Conservation (phyloP, 2,888 invertebrate species). For the Parasteatoda lunata region DNA sequence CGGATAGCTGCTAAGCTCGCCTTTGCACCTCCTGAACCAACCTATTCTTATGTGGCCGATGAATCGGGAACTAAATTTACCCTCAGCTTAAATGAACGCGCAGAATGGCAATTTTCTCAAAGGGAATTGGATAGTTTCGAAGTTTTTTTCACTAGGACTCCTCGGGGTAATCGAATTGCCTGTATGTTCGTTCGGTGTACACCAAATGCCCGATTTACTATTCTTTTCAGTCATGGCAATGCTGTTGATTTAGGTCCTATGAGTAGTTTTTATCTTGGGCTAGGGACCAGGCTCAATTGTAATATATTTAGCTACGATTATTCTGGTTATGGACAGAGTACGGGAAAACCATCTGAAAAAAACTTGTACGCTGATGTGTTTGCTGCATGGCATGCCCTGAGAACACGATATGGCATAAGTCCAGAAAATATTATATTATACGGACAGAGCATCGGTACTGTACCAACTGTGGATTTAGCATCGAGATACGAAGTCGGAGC, state of each 20-base stretch:
- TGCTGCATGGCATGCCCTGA: constrained; percentile 94
- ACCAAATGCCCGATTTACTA: constrained; percentile 92
- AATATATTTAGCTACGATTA: constrained; percentile 91
- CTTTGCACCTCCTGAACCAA: constrained; percentile 98
- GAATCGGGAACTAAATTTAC: constrained; percentile 83
- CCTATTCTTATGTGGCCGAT: constrained; percentile 93
- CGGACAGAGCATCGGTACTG: constrained; percentile 99
- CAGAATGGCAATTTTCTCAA: constrained; percentile 97
- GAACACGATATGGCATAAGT: constrained; percentile 90
- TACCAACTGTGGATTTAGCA: constrained; percentile 97
- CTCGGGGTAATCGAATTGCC: constrained; percentile 95
- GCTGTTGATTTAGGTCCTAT: constrained; percentile 99
- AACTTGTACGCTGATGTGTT: constrained; percentile 99
- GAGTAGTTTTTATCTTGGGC: constrained; percentile 97
- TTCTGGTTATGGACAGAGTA: constrained; percentile 93
- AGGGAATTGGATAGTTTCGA: constrained; percentile 84
- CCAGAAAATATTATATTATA: constrained; percentile 98
- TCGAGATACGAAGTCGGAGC: constrained; percentile 88
- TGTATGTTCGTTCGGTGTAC: constrained; percentile 91
- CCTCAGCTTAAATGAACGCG: constrained; percentile 89
- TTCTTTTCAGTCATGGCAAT: constrained; percentile 98
- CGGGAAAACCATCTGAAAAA: constrained; percentile 97
- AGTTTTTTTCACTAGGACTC: constrained; percentile 94
- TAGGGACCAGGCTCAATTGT: constrained; percentile 96
- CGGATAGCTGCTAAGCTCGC: constrained; percentile 99